Evolutionary conservation across 2,888 invertebrate species (phyloP).

Genomic region (Orgyia antiqua): DNA sequence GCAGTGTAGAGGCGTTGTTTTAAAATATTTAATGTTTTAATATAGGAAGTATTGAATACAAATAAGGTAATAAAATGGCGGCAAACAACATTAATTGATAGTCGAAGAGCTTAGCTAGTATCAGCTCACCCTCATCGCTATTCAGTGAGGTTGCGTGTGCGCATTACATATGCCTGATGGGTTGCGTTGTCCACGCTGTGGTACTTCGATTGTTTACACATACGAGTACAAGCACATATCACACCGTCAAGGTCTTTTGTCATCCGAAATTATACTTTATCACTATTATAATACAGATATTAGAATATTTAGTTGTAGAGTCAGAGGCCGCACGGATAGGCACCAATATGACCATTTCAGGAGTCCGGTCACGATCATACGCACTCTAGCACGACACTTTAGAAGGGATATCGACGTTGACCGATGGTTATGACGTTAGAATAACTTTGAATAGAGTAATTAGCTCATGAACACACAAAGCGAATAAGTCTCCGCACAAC

Average conservation of each 20-base stretch:
- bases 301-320: conserved; percentile 10
- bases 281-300: conserved; percentile 32
- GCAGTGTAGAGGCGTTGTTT: conserved; percentile 13
- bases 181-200: conserved; percentile 43
- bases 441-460: conserved; percentile 74
- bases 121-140: conserved; percentile 57
- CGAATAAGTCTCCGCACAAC: conserved; percentile 43
- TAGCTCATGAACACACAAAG: conserved; percentile 63
- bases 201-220: conserved; percentile 66
- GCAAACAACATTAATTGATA: conserved; percentile 53
- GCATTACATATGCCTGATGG: conserved; percentile 66
- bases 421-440: conserved; percentile 71
- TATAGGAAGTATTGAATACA: conserved; percentile 58
- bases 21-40: conserved; percentile 34
- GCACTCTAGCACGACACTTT: conserved; percentile 53
- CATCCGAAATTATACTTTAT: conserved; percentile 45
- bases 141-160: conserved; percentile 50
- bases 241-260: conserved; percentile 36
- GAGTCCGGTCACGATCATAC: conserved; percentile 69
- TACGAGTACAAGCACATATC: conserved; percentile 41
- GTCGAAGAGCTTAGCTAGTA: conserved; percentile 42
- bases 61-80: conserved; percentile 53
- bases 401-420: conserved; percentile 65
- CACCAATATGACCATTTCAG: conserved; percentile 61
- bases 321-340: conserved; percentile 50